Base-by-base conservation (phyloP, 1,140 invertebrate species). In the Drosophila athabasca region DNA sequence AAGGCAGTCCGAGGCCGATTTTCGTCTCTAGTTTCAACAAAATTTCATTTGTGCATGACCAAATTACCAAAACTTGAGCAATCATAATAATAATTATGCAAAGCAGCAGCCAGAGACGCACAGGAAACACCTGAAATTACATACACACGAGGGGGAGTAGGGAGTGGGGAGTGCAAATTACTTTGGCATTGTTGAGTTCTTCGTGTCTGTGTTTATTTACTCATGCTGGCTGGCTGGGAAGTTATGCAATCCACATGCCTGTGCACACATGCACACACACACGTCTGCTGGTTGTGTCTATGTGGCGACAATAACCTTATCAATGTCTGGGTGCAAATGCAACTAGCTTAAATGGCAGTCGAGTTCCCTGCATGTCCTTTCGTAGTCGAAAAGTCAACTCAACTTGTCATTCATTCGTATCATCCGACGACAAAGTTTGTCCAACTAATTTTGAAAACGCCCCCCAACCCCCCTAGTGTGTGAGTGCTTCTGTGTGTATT, bases 21-120 rank as follows among this genome's bases (percentile, higher is more conserved):
- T 49, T 61, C 35, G 26, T 50, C 62, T 35, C 22, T 9, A 26
- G 31, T 24, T 41, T 52, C 31, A 62, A 39, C 26, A 41, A 73
- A 85, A 73, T 85, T 64, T 77, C 43, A 64, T 66, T 53, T 64
- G 49, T 80, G 61, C 77, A 70, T 70, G 48, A 55, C 61, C 44
- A 75, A 75, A 78, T 85, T 81, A 52, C 74, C 58, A 66, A 62
- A 59, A 65, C 77, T 76, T 68, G 58, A 58, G 62, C 74, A 78
- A 87, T 78, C 74, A 87, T 82, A 78, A 87, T 81, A 78, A 65
- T 80, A 85, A 87, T 87, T 82, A 85, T 81, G 82, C 82, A 80
- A 75, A 81, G 60, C 54, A 59, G 74, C 48, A 60, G 41, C n/a
- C 41, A 49, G 46, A 49, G 61, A 54, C 22, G 76, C 59, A 50